Evolutionary conservation across 2,797 vertebrate genomes (phyloP), one percentile per base, ranked within the genome.

Genomic region (Platyrinchus mystaceus): DNA sequence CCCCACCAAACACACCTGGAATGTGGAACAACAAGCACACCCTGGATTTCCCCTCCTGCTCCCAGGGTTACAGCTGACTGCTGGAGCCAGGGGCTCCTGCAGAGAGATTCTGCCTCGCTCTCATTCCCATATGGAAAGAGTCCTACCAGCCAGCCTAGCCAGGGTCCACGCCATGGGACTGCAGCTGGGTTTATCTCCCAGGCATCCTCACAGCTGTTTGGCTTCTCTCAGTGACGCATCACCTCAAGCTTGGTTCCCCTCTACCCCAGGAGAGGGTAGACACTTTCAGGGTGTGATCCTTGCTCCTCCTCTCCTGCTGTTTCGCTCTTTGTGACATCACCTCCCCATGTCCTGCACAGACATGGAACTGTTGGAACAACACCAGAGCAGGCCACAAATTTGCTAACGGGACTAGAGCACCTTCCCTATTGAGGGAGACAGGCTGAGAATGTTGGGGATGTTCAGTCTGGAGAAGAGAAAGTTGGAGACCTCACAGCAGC

Each of bases 321-420:
- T 26, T 39, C 0, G 0, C 36, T 73, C 36, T 3, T 0, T 5
- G 14, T 28, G 52, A 43, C 67, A 69, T 43, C 32, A 23, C 7
- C 16, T 88, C 19, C 43, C 32, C 3, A 0, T 32, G 17, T 32
- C 30, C 60, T 63, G 60, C 60, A 63, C 14, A 2, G 21, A 43
- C 30, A 43, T 32, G 28, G 60, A 63, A 63, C 39, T 30, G 18
- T 43, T 32, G 39, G 60, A 63, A 63, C 30, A 43, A 44, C 28
- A 12, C 60, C 21, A 10, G 39, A 44, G 14, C 39, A 43, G 60
- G 24, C 21, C 30, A 43, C 21, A 43, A 24, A 43, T 30, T 43
- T 43, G 21, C 60, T 63, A 24, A 63, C 21, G 24, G 21, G 60
- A 32, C 39, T 44, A 23, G 14, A 43, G 39, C 41, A 63, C 30